Percentiles rank a stretch among this genome's conserved stretches.
Conservation (phyloP, 2,797 vertebrate genomes). For the Rhinatrema bivittatum region DNA sequence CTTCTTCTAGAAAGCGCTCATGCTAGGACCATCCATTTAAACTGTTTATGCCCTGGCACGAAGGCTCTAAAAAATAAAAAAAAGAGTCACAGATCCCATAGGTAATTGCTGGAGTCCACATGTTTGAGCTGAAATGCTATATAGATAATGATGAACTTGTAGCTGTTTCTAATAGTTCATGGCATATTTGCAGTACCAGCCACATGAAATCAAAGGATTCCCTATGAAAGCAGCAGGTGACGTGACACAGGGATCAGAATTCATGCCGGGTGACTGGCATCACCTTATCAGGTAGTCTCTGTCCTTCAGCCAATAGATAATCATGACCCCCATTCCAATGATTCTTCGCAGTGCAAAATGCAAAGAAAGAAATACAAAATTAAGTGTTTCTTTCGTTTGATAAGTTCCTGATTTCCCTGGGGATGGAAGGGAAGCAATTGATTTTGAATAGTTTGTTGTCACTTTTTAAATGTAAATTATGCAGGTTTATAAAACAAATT, state of each 20-base stretch:
- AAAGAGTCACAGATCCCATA: neutral
- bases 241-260: neutral
- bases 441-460: constrained; percentile 48
- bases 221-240: neutral
- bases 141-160: constrained; percentile 22
- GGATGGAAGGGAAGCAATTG: constrained; percentile 34
- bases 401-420: constrained; percentile 28
- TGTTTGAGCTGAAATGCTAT: neutral
- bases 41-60: constrained; percentile 1
- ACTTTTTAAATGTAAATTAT: constrained; percentile 28
- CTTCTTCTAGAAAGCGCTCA: too few relatives aligned
- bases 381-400: constrained; percentile 28
- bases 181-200: constrained; percentile 2
- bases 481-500: constrained; percentile 36
- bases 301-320: constrained; percentile 30
- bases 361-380: constrained; percentile 40
- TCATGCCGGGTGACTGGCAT: rapidly evolving
- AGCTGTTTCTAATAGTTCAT: constrained; percentile 2
- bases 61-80: neutral
- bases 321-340: constrained; percentile 27
- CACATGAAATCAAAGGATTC: rapidly evolving
- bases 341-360: constrained; percentile 18
- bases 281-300: rapidly evolving
- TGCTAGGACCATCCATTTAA: constrained; percentile 6
- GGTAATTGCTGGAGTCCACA: rapidly evolving